Percentiles rank a stretch among this genome's conserved stretches.
Conservation (phyloP, 2,113 vertebrate genomes). For the Tachysurus vachellii region DNA sequence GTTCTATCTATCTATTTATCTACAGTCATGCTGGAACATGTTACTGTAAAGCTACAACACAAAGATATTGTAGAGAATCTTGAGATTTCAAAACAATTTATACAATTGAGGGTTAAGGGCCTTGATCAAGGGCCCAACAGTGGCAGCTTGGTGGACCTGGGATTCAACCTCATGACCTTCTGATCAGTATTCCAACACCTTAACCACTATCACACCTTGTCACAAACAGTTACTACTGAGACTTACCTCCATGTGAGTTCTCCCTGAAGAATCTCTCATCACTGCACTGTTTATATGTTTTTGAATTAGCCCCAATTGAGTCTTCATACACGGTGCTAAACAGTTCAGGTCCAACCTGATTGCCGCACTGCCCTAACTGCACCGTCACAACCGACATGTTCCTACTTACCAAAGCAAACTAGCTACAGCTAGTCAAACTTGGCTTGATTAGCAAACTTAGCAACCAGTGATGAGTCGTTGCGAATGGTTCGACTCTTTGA, state of each 20-base stretch:
- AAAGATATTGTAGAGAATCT: no score
- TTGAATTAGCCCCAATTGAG: slow-evolving; percentile 66
- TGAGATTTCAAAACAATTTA: no score
- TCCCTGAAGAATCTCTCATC: slow-evolving; percentile 85
- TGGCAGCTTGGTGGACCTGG: no score
- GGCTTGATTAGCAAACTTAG: neutral
- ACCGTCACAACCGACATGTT: slow-evolving; percentile 88
- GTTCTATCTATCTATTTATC: no score
- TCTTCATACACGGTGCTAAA: slow-evolving; percentile 80
- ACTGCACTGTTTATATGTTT: slow-evolving; percentile 71
- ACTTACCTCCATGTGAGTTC: slow-evolving; percentile 74
- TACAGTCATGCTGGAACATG: no score
- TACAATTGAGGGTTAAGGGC: no score
- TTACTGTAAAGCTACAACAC: no score
- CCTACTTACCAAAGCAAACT: neutral
- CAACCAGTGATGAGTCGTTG: neutral
- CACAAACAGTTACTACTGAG: no score
- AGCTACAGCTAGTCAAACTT: neutral
- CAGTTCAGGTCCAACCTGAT: slow-evolving; percentile 88
- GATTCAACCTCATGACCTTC: no score
- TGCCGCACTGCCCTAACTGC: slow-evolving; percentile 95
- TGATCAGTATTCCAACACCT: no score
- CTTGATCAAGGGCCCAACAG: no score
- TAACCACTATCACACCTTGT: no score
- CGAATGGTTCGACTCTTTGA: neutral